Conservation (phyloP, 2,113 vertebrate genomes). For the Piaya cayana region DNA sequence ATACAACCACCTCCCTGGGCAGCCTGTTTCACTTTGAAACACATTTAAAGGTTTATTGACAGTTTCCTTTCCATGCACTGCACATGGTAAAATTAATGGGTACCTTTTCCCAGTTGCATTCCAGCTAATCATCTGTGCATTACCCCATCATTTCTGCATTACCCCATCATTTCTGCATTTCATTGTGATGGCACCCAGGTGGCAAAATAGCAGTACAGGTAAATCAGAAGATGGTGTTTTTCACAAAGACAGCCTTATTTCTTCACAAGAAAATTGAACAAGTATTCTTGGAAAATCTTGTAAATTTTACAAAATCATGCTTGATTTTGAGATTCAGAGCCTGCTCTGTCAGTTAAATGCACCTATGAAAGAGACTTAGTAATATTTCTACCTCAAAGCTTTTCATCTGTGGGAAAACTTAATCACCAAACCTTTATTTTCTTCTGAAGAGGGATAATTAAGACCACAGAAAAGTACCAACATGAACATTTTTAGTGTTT, state of each 20-base stretch:
- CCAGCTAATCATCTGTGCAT: neutral
- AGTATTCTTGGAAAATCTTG: neutral
- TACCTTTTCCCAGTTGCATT: neutral
- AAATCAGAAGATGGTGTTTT: neutral
- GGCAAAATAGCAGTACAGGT: neutral
- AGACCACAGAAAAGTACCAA: neutral
- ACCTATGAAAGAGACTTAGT: neutral
- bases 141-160: neutral
- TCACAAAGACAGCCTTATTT: neutral
- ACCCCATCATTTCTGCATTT: neutral
- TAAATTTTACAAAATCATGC: neutral
- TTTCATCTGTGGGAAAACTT: neutral
- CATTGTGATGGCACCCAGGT: neutral
- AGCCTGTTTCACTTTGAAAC: neutral
- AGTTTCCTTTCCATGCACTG: neutral
- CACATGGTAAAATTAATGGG: neutral
- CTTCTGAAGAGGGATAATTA: neutral
- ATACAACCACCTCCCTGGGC: no score
- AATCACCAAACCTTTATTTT: neutral
- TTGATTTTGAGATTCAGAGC: neutral
- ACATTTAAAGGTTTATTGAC: neutral
- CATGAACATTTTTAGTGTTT: neutral
- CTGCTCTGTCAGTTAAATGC: neutral
- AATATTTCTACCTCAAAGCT: neutral
- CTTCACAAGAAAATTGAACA: neutral